phyloP scores from a whole-genome alignment of 2,888 invertebrate species.

The Habroteleia sp. region DNA sequence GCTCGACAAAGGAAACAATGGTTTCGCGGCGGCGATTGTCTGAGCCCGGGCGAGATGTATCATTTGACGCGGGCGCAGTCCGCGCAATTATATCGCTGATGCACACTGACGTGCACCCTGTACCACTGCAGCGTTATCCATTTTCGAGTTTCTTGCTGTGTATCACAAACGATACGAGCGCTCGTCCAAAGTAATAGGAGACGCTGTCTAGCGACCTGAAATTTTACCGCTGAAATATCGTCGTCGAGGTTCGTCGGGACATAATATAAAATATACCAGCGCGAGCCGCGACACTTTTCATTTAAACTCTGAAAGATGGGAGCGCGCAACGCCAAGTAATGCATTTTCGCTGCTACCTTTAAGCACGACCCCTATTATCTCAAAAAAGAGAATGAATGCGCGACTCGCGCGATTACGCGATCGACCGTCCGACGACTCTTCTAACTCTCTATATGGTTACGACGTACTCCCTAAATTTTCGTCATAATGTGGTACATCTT shows the following conservation, averaged over 20 bases:
- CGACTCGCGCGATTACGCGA: constrained; percentile 14
- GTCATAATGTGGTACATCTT: no score
- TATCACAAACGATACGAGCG: constrained; percentile 55
- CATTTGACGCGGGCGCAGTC: constrained; percentile 25
- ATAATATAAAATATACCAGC: constrained; percentile 61
- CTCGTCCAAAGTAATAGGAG: constrained; percentile 60
- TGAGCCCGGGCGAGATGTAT: constrained; percentile 18
- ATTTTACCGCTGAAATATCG: constrained; percentile 63
- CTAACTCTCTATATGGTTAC: not conserved
- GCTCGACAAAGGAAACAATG: constrained; percentile 21
- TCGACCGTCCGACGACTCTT: constrained; percentile 4
- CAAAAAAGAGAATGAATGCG: constrained; percentile 50
- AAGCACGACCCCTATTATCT: constrained; percentile 46
- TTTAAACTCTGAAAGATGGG: constrained; percentile 61
- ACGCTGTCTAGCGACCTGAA: constrained; percentile 53
- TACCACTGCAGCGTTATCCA: constrained; percentile 55
- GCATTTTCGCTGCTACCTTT: constrained; percentile 55
- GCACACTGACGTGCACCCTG: constrained; percentile 49
- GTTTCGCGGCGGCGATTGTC: constrained; percentile 16
- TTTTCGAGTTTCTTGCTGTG: constrained; percentile 55
- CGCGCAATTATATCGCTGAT: constrained; percentile 43
- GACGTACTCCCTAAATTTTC: no score
- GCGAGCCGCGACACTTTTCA: constrained; percentile 62
- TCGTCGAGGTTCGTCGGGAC: constrained; percentile 44
- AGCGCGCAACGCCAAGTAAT: constrained; percentile 48